Base-by-base conservation (phyloP, 2,113 vertebrate genomes). In the Pungitius pungitius region DNA sequence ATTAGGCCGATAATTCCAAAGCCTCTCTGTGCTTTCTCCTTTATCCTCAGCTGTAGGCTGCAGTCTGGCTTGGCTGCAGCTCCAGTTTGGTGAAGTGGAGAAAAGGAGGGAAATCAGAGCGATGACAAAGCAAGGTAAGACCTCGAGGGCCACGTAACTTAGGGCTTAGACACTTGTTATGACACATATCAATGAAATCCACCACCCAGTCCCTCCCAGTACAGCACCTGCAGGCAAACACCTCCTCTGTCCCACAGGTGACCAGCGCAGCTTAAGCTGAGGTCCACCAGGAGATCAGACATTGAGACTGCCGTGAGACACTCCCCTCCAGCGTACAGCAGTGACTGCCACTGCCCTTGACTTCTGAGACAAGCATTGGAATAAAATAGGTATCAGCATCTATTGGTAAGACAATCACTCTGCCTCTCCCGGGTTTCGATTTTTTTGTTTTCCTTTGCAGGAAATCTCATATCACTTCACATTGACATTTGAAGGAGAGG, bases 381-480 rank as follows among this genome's bases (percentile, higher is more conserved):
- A 83, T 73, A 52, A 89, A 90, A 87, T 87, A 87, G 85, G 82
- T 75, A 83, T 89, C 87, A 91, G 87, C 86, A 91, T 77, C 86
- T 92, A 88, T 82, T 81, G 82, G 87, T 90, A 90, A 91, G 86
- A 89, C 87, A 87, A 90, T 89, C 78, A 76, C 72, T 83, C 88
- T 80, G 76, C 82, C 73, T 87, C 74, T 80, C 74, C 78, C 71
- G 62, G n/a, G 61, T 80, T 89, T 86, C 72, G 20, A 75, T 87
- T 83, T 83, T 87, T 81, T 82, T 70, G 72, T 73, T 84, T 86
- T 79, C 83, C 86, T 91, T 87, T 88, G 84, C 81, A 83, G 83
- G 85, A 90, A 85, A 84, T 77, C 87, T 87, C 89, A 80, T 85
- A 83, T 88, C 86, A 54, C 82, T 86, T 80, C 65, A 78, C 77